These are phyloP conservation scores for Notolabrus celidotus DNA, from an alignment of 2,797 vertebrate species.

Conservation along the genomic window DNA sequence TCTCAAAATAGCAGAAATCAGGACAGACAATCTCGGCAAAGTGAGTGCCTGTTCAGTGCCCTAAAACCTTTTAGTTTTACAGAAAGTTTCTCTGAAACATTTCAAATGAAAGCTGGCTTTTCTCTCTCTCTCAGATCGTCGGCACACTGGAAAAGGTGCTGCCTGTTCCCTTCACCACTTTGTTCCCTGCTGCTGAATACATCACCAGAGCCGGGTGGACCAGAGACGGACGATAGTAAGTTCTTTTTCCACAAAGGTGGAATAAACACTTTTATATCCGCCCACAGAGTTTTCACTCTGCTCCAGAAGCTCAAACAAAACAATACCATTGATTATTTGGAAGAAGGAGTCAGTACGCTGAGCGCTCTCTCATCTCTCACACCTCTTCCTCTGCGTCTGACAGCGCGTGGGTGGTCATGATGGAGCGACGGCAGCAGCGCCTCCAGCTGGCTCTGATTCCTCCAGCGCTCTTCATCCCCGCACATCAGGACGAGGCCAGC, in stretches of 20 bases:
- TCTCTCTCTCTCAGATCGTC: conserved; percentile 84
- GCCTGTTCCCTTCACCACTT: conserved; percentile 87
- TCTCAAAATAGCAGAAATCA: conserved; percentile 93
- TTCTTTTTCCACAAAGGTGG: background rate
- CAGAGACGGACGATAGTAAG: conserved; percentile 92
- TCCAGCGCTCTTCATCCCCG: conserved; percentile 90
- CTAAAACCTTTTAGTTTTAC: background rate
- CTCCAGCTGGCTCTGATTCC: conserved; percentile 93
- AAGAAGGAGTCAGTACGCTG: background rate
- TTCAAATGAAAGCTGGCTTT: conserved; percentile 4
- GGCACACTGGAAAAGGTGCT: conserved; percentile 91
- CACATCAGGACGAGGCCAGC: conserved; percentile 79
- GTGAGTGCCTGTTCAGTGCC: conserved; percentile 72
- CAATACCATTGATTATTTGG: background rate
- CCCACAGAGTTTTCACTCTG: background rate
- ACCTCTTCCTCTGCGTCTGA: conserved; percentile 25
- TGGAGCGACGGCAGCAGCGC: conserved; percentile 92
- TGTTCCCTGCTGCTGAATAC: conserved; percentile 93
- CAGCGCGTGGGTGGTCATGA: conserved; percentile 94
- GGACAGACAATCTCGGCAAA: conserved; percentile 88
- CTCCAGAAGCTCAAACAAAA: background rate
- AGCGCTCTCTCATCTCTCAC: background rate
- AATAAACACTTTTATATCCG: background rate
- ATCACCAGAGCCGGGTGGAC: conserved; percentile 97
- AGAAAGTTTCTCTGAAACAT: background rate